Conservation (phyloP, 2,888 invertebrate genomes). For the Notodonta ziczac region DNA sequence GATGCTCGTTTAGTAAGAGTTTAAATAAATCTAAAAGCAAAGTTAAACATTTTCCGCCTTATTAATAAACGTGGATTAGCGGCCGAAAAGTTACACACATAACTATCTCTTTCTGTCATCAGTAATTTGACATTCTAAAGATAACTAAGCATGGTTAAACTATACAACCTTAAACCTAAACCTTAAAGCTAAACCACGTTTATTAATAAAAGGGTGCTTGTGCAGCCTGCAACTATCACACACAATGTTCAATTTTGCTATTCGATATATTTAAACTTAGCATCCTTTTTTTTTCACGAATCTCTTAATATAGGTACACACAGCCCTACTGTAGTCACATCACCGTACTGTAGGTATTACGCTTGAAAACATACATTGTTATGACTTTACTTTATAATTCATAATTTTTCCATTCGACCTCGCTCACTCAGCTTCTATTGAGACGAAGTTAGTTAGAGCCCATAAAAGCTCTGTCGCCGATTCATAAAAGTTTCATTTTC, state of each 20-base stretch:
- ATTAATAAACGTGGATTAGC: too few species aligned
- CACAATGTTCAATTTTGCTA: conserved; percentile 57
- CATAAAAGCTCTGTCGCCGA: conserved; percentile 41
- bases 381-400: conserved; percentile 29
- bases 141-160: too few species aligned
- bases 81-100: too few species aligned
- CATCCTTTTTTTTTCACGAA: conserved; percentile 42
- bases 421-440: conserved; percentile 31
- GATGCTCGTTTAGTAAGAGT: too few species aligned
- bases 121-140: too few species aligned
- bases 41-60: too few species aligned
- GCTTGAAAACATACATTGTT: conserved; percentile 21
- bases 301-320: background rate
- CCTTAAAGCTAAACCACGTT: too few species aligned
- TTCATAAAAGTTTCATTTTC: conserved; percentile 54
- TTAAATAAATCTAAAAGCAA: too few species aligned
- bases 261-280: conserved; percentile 36
- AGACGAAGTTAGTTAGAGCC: conserved; percentile 42
- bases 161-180: too few species aligned
- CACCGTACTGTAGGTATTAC: conserved; percentile 28
- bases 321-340: conserved; percentile 41
- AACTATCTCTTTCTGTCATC: too few species aligned
- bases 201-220: too few species aligned
- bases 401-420: conserved; percentile 37
- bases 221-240: conserved; percentile 38